Evolutionary conservation across 2,888 invertebrate genomes (phyloP).

Genomic region (Patella ulyssiponensis): DNA sequence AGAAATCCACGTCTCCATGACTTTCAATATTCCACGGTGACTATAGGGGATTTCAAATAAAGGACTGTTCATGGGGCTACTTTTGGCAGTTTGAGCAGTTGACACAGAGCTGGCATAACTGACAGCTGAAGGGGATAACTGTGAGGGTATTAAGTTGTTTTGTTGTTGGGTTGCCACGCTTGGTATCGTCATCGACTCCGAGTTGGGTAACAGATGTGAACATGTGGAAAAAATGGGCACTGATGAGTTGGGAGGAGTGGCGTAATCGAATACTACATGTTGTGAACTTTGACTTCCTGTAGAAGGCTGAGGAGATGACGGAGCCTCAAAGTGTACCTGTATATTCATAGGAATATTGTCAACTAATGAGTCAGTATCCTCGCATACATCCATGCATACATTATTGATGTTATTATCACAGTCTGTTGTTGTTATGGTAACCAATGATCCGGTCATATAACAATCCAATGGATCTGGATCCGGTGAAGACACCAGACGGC

Average conservation of each 20-base stretch:
- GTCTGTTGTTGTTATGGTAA: slow-evolving; percentile 63
- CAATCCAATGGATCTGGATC: slow-evolving; percentile 32
- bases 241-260: slow-evolving; percentile 38
- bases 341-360: slow-evolving; percentile 56
- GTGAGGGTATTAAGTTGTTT: slow-evolving; percentile 33
- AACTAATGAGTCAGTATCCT: slow-evolving; percentile 29
- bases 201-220: slow-evolving; percentile 20
- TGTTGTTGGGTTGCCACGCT: slow-evolving; percentile 24
- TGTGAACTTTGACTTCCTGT: slow-evolving; percentile 63
- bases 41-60: slow-evolving; percentile 63
- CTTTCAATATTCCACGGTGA: slow-evolving; percentile 66
- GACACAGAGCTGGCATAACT: slow-evolving; percentile 33
- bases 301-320: slow-evolving; percentile 62
- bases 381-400: slow-evolving; percentile 29
- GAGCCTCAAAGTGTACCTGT: slow-evolving; percentile 68
- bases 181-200: slow-evolving; percentile 29
- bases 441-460: slow-evolving; percentile 45
- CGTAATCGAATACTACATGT: slow-evolving; percentile 55
- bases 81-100: slow-evolving; percentile 30
- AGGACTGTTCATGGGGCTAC: slow-evolving; percentile 44
- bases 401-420: slow-evolving; percentile 42
- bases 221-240: slow-evolving; percentile 31
- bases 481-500: slow-evolving; percentile 39
- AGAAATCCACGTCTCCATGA: slow-evolving; percentile 69
- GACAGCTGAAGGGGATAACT: slow-evolving; percentile 31